phyloP scores from a whole-genome alignment of 30 jellyfish, hydroid and myxozoan genomes.

The Sanderia malayensis region DNA sequence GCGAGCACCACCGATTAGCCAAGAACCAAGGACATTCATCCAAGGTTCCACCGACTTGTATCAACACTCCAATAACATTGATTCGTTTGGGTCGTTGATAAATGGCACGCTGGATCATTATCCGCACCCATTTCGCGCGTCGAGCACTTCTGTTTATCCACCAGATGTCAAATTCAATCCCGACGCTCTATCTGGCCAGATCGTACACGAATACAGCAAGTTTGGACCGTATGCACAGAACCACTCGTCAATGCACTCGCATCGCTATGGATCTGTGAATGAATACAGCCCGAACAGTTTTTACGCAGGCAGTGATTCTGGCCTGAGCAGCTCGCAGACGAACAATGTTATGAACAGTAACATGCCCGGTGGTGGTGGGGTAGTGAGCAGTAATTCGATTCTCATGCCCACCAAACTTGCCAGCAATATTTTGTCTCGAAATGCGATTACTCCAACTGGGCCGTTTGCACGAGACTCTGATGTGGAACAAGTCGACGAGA shows the following conservation, averaged over 20 bases:
- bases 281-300: slow-evolving; percentile 38
- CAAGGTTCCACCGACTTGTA: slow-evolving; percentile 44
- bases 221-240: slow-evolving; percentile 56
- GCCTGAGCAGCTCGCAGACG: slow-evolving; percentile 19
- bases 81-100: slow-evolving; percentile 45
- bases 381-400: slow-evolving; percentile 12
- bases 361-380: slow-evolving; percentile 9
- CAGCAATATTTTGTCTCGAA: slow-evolving; percentile 39
- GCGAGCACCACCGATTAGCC: slow-evolving; percentile 31
- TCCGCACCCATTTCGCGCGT: slow-evolving; percentile 40
- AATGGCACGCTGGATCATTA: slow-evolving; percentile 51
- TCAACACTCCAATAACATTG: slow-evolving; percentile 36
- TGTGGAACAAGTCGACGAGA: slow-evolving; percentile 94
- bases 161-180: slow-evolving; percentile 38
- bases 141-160: slow-evolving; percentile 33
- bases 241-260: slow-evolving; percentile 20
- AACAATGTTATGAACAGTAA: slow-evolving; percentile 4
- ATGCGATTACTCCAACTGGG: slow-evolving; percentile 50
- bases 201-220: slow-evolving; percentile 44
- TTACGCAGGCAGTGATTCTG: slow-evolving; percentile 30
- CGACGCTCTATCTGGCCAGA: slow-evolving; percentile 41
- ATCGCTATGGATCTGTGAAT: slow-evolving; percentile 38
- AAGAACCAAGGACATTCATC: slow-evolving; percentile 20
- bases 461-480: slow-evolving; percentile 75
- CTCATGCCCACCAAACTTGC: slow-evolving; percentile 31